Percentiles rank a stretch among this genome's conserved stretches.
Conservation (phyloP, 2,113 vertebrate species). For the human (Homo sapiens) region GRCh38 chr5:76213001-76213500, state of each 20-base stretch:
- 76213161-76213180: not conserved
- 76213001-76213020: not conserved
- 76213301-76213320: not conserved
- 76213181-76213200: not conserved
- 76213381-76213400: not conserved
- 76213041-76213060: not conserved
- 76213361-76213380: not conserved
- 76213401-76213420: not conserved
- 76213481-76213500: not conserved
- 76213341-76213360: not conserved
- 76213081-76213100: not conserved
- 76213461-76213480: not conserved
- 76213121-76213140: not conserved
- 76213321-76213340: not conserved
- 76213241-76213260: not conserved
- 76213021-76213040: not conserved
- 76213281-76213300: conserved; percentile 25
- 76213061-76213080: not conserved
- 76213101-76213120: not conserved
- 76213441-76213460: not conserved
- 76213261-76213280: not conserved
- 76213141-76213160: not conserved
- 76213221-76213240: not conserved
- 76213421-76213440: not conserved
- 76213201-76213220: not conserved